Evolutionary conservation across 2,888 invertebrate genomes (phyloP), one percentile per base, ranked within the genome.

Genomic region (Sarcophaga carnaria): DNA sequence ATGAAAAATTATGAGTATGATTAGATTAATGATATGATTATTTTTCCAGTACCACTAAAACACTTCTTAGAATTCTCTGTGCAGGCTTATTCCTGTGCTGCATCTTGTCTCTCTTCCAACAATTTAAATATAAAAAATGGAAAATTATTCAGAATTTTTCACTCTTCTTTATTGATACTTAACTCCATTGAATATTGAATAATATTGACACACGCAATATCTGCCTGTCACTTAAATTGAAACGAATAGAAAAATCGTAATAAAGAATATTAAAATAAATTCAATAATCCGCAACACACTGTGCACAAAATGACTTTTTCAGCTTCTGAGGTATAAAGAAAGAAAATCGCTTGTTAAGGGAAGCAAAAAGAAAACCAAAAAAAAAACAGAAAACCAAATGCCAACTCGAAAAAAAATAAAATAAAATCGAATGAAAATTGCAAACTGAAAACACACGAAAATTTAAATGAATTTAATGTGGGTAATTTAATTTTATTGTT

Each of bases 401-500:
- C 37, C 37, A 37, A 37, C 37, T 37, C 2, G 37, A 6, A 37
- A 37, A 10, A 37, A 37, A 37, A 22, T 22, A 22, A 22, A 22
- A 22, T 22, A 22, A 37, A 37, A 37, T 37, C 0, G 8, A 37
- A 37, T 37, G 22, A 75, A 66, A 67, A 54, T 5, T 22, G 47
- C 12, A 66, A 62, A 27, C 45, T 66, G 37, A 75, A 76, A 71
- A 37, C 47, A 54, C 54, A 79, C 75, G 82, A 75, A 82, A 66
- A 14, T 79, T 85, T 85, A 75, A 85, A 82, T 85, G 82, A 85
- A 82, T 85, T 78, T 79, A 82, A 85, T 82, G 81, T 78, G 54
- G 75, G 78, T 72, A 83, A 86, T 86, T 86, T 72, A 80, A 83
- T 86, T 86, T 83, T 83, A 86, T 86, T 77, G 71, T 80, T 54